Conservation (phyloP, 1,140 invertebrate genomes). For the Ceratitis capitata region DNA sequence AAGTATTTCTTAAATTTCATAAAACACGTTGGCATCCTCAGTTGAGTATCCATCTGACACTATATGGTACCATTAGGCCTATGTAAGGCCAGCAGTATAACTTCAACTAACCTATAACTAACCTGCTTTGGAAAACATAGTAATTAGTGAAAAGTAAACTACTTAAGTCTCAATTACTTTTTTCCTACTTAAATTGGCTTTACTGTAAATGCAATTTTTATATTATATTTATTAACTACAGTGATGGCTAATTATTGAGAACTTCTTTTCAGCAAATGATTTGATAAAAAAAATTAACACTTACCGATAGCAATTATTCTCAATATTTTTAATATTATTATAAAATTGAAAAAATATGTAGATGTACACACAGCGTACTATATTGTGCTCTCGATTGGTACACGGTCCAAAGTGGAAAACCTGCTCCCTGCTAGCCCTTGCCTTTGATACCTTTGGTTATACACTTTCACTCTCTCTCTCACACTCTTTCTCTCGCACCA, state of each 20-base stretch:
- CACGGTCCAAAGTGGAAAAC: slow-evolving; percentile 20
- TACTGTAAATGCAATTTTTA: too few relatives aligned
- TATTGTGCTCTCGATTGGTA: neutral
- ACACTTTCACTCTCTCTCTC: neutral
- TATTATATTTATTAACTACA: too few relatives aligned
- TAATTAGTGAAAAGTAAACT: too few relatives aligned
- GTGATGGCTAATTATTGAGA: neutral
- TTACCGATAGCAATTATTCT: neutral
- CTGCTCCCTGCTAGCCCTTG: neutral
- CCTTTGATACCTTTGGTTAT: neutral
- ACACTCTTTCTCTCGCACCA: neutral
- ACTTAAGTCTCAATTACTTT: too few relatives aligned
- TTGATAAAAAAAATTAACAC: neutral
- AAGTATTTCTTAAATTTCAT: too few relatives aligned
- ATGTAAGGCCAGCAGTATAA: too few relatives aligned
- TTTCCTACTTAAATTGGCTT: too few relatives aligned
- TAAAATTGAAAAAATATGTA: neutral
- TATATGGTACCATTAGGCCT: too few relatives aligned
- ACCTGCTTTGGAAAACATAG: too few relatives aligned
- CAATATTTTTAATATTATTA: neutral
- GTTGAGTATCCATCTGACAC: too few relatives aligned
- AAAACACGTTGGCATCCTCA: too few relatives aligned
- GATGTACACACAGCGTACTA: neutral
- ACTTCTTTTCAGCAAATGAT: neutral
- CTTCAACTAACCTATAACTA: too few relatives aligned